A percentile compares a stretch with the other conserved stretches of the same genome.
These are phyloP conservation scores for Hemibagrus guttatus DNA, from an alignment of 2,797 vertebrate genomes.

Conservation along the genomic window DNA sequence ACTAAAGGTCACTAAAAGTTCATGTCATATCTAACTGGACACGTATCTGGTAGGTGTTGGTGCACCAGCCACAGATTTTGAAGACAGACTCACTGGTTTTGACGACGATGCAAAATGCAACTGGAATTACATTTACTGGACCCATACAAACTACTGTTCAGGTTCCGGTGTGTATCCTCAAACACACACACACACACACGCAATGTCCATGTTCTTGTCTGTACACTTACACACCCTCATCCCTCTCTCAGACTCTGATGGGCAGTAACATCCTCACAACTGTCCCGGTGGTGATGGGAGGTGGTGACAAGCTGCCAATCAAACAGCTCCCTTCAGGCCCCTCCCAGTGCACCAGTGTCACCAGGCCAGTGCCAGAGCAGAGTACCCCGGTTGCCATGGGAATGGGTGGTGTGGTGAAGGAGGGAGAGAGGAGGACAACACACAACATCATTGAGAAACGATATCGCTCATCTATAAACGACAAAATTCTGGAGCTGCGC, in stretches of 20 bases:
- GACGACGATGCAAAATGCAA: constrained; percentile 91
- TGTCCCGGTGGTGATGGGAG: constrained; percentile 91
- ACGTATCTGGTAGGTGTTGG: constrained; percentile 80
- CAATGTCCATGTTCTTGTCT: background rate
- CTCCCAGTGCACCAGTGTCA: constrained; percentile 43
- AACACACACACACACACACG: background rate
- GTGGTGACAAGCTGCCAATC: constrained; percentile 92
- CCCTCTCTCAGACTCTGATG: constrained; percentile 83
- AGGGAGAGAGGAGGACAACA: constrained; percentile 93
- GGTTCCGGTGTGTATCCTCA: constrained; percentile 72
- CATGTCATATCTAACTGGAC: background rate
- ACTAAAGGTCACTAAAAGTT: background rate
- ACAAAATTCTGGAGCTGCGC: constrained; percentile 95
- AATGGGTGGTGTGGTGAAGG: constrained; percentile 80
- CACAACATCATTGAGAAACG: constrained; percentile 99
- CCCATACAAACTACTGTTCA: constrained; percentile 94
- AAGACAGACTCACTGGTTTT: constrained; percentile 96
- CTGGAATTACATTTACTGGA: constrained; percentile 85
- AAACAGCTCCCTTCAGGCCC: constrained; percentile 85
- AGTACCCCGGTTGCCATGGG: constrained; percentile 53
- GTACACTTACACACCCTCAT: background rate
- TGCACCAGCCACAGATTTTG: constrained; percentile 96
- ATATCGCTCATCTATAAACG: constrained; percentile 96
- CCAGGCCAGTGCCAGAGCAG: constrained; percentile 61
- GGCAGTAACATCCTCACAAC: constrained; percentile 94